Base-by-base conservation (phyloP, 2,888 invertebrate species). In the Cyclophora punctaria region DNA sequence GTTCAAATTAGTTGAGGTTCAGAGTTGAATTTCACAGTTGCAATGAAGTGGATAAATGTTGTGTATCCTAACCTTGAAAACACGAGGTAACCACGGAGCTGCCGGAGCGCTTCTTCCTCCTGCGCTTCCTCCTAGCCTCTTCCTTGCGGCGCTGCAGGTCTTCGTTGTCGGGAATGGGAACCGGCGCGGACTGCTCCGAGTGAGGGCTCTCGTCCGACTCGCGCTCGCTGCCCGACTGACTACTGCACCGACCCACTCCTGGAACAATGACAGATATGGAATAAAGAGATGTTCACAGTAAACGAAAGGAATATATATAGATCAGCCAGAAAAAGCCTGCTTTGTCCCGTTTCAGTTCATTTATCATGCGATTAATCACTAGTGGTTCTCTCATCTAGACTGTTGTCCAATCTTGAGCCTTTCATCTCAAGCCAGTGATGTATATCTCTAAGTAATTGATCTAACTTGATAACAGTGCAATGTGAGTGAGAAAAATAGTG, bases 51-150 rank as follows among this genome's bases (percentile, higher is more conserved):
- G 20, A 20, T 2, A 20, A 20, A 20, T 20, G 20, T 20, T 20
- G 20, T 20, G 20, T 20, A 20, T 20, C 20, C 20, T 20, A 20
- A 94, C 96, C 96, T 92, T 96, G 95, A 90, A 96, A 97, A 83
- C 95, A 95, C 69, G 95, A 95, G 63, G 96, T 95, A 74, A 95
- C 95, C 68, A 96, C 90, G 59, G 95, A 95, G 76, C 94, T 94
- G 77, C 95, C 95, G 62, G 96, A 95, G 73, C 95, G 93, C 90
- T 96, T 96, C 93, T 96, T 96, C 90, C 94, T 95, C 75, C 95
- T 93, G 67, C 96, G 91, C 81, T 94, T 94, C 85, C 93, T 93
- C 73, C 95, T 93, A 76, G 96, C 96, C 86, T 96, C 96, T 73
- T 96, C 96, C 88, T 96, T 95, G 73, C 95, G 94, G 58, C 93